phyloP scores from a whole-genome alignment of 2,113 vertebrate species.

The Dunckerocampus dactyliophorus region DNA sequence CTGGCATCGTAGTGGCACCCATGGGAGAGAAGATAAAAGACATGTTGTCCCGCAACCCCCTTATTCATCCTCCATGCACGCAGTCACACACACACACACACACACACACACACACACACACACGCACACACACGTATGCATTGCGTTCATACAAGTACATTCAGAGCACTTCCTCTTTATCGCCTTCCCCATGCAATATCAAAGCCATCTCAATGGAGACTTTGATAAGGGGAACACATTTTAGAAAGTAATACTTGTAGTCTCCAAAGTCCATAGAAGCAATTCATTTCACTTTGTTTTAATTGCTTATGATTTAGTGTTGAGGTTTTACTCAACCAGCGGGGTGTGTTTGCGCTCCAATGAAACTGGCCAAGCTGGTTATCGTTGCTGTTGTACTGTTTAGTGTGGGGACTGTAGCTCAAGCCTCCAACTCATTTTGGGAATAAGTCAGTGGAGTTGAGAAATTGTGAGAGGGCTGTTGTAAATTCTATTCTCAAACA shows the following conservation, averaged over 20 bases:
- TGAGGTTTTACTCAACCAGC: not conserved
- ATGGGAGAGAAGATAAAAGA: slow-evolving; percentile 76
- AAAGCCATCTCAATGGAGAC: slow-evolving; percentile 66
- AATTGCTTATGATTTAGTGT: slow-evolving; percentile 16
- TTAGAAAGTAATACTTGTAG: slow-evolving; percentile 61
- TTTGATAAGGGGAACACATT: slow-evolving; percentile 66
- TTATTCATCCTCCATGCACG: slow-evolving; percentile 29
- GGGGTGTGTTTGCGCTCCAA: not conserved
- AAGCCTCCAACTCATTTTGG: not conserved
- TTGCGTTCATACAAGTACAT: slow-evolving; percentile 34
- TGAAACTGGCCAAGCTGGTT: not conserved
- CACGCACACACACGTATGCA: not conserved
- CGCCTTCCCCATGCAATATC: slow-evolving; percentile 54
- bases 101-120: slow-evolving; percentile 14
- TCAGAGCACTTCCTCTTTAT: slow-evolving; percentile 51
- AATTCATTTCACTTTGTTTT: slow-evolving; percentile 39
- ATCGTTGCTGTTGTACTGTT: slow-evolving; percentile 7
- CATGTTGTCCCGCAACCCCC: slow-evolving; percentile 56
- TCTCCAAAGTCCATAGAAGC: slow-evolving; percentile 45
- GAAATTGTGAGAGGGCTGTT: slow-evolving; percentile 45
- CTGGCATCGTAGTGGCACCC: slow-evolving; percentile 64
- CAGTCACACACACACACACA: slow-evolving; percentile 16
- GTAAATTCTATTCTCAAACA: slow-evolving; percentile 39
- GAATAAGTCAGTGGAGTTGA: slow-evolving; percentile 12
- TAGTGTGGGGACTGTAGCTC: not conserved